Base-by-base conservation (phyloP, 2,797 vertebrate genomes). In the Myotis findleyi region DNA sequence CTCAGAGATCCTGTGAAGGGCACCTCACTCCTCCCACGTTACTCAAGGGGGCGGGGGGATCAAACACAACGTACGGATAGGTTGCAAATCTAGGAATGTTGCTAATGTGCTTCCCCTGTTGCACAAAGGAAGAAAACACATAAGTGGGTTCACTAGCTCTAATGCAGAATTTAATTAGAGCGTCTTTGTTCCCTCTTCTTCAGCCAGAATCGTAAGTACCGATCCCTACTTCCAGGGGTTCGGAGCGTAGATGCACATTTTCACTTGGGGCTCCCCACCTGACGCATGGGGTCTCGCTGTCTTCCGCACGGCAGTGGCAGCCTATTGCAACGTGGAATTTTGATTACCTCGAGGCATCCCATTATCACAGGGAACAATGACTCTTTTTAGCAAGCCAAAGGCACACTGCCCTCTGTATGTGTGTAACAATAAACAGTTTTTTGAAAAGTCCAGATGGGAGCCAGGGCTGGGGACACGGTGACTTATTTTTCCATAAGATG, bases 91-190 rank as follows among this genome's bases (percentile, higher is more conserved):
- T 97, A 95, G 75, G 96, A 97, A 79, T 57, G 89, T 76, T 51
- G 93, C 38, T 92, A 91, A 92, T 27, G 89, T 76, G 87, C 84
- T 97, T 96, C 93, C 86, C n/a, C 75, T 85, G 83, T 91, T 89
- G 77, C 77, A 96, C 76, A 97, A 97, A 97, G 89, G 92, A 93
- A 98, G 97, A 97, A 98, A 98, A 98, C 95, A 97, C 98, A 97
- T 96, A 98, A 98, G 98, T 96, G 95, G 92, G 97, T 98, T 98
- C 98, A 98, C 98, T 98, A 98, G 95, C 97, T 97, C 95, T 92
- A 90, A 98, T 97, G 97, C 96, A 95, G 93, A 98, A 98, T 98
- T 98, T 98, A 98, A 98, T 98, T 98, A 98, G 97, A 97, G 93
- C 85, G 73, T 97, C 97, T 98, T 98, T 98, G 97, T 97, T 98